Conservation (phyloP, 1,140 invertebrate species). For the Drosophila tani region DNA sequence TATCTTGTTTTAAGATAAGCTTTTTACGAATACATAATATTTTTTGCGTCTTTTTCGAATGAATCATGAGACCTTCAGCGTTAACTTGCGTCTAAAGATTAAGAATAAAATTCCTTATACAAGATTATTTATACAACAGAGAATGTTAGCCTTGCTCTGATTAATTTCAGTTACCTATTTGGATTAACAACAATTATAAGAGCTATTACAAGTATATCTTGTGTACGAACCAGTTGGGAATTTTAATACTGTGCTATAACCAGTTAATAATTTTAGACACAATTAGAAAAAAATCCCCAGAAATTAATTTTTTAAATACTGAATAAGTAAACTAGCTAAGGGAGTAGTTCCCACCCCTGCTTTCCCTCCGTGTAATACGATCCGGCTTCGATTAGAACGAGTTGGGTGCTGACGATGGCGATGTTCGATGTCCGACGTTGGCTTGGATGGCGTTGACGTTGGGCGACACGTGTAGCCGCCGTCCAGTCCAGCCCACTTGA, state of each 20-base stretch:
- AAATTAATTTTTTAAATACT: too few species aligned
- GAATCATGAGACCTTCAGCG: not conserved
- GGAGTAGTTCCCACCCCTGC: too few species aligned
- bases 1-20: constrained; percentile 5
- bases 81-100: not conserved
- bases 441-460: constrained; percentile 43
- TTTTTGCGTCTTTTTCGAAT: not conserved
- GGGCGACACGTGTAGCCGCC: constrained; percentile 55
- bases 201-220: too few species aligned
- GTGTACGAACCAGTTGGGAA: not conserved
- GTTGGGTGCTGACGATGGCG: constrained; percentile 35
- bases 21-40: not conserved
- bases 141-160: not conserved
- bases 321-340: too few species aligned
- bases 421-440: constrained; percentile 21
- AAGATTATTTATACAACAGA: not conserved
- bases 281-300: not conserved
- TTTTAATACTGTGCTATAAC: not conserved
- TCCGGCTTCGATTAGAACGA: constrained; percentile 47
- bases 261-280: not conserved
- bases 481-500: constrained; percentile 50
- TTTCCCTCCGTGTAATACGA: constrained; percentile 22
- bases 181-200: not conserved
- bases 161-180: not conserved
- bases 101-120: not conserved